Evolutionary conservation across 2,888 invertebrate genomes (phyloP).

Genomic region (Automeris io): DNA sequence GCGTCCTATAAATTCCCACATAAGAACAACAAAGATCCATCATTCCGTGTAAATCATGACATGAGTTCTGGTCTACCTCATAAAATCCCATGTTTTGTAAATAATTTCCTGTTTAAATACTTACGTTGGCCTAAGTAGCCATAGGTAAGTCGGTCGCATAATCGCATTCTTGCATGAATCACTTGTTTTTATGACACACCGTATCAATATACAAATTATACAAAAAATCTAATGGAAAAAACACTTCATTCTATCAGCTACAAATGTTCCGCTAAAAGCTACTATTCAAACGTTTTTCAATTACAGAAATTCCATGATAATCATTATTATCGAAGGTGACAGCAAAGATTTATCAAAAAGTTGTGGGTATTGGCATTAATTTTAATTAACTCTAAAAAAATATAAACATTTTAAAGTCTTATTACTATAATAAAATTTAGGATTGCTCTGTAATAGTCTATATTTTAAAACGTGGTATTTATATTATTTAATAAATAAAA

Average conservation of each 20-base stretch:
- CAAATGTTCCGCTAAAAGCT: too few species aligned
- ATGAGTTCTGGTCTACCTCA: not conserved
- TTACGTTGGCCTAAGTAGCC: not conserved
- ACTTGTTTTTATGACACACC: constrained; percentile 36
- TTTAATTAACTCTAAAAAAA: not conserved
- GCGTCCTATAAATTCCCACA: too few species aligned
- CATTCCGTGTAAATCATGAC: too few species aligned
- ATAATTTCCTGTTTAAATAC: not conserved
- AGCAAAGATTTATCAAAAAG: too few species aligned
- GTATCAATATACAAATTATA: constrained; percentile 2
- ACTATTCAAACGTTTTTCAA: too few species aligned
- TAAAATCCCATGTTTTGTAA: not conserved
- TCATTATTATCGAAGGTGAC: too few species aligned
- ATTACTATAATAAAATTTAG: not conserved
- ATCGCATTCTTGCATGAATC: constrained; percentile 43
- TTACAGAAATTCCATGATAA: too few species aligned
- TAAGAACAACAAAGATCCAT: too few species aligned
- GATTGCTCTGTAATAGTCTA: not conserved
- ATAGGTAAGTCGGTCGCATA: constrained; percentile 5
- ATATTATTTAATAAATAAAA: not conserved
- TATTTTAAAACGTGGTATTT: constrained; percentile 4
- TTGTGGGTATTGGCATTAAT: not conserved
- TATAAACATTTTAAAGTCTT: not conserved
- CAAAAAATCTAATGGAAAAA: constrained; percentile 5
- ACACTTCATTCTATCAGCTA: not conserved